Base-by-base conservation (phyloP, 2,113 vertebrate species). In the Galeopterus variegatus region DNA sequence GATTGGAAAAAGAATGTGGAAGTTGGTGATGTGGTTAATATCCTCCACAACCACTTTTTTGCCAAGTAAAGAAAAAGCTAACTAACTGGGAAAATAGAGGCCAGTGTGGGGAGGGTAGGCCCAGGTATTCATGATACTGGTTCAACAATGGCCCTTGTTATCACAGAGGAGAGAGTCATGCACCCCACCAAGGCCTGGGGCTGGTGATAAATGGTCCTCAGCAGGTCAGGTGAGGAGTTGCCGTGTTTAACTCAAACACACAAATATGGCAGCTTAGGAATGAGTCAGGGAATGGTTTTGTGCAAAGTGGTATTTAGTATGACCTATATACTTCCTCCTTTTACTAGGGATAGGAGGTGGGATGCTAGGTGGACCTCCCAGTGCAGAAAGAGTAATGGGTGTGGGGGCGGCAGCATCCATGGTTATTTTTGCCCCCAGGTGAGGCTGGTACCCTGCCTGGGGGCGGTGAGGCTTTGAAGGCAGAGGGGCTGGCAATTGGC, bases 381-480 rank as follows among this genome's bases (percentile, higher is more conserved):
- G 2, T 48, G 18, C 41, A 50, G 62, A 80, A 58, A 2, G 24
- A 18, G 33, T 69, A 50, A 58, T 8, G 58, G 36, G 6, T 79
- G 1, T 36, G n/a, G 79, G 45, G 33, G 23, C 18, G 28, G 15
- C 8, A 64, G 50, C 24, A 3, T 18, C 56, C 31, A 3, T 0
- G 31, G 70, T 26, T 58, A 11, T 28, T 18, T 77, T 93, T 36
- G 31, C 9, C 41, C 41, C 50, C 17, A 54, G 50, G 5, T 28
- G 14, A 69, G 41, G 70, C n/a, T 65, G 54, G 94, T n/a, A 77
- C 90, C 89, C 31, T 80, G 76, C 72, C 90, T 79, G 75, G 65
- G 79, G 10, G 24, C 5, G 13, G 18, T 0, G 6, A 88, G 79
- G n/a, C 31, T 0, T 0, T 60, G n/a, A 52, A 48, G 56, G n/a